Conservation (phyloP, 2,113 vertebrate genomes). For the Ictalurus furcatus region DNA sequence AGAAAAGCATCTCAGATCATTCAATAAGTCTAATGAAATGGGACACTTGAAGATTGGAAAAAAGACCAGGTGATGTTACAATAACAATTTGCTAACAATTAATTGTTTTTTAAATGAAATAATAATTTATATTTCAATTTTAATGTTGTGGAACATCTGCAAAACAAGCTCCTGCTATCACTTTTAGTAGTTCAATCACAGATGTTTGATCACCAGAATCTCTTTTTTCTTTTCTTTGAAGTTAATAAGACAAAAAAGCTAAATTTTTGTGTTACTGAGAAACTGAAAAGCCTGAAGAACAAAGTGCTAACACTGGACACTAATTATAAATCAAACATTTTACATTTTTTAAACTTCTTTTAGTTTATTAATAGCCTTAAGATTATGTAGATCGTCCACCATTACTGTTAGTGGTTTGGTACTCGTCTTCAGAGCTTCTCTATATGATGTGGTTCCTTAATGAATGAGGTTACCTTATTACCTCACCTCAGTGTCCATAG, state of each 20-base stretch:
- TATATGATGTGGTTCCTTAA: not conserved
- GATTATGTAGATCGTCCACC: not conserved
- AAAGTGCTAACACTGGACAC: not conserved
- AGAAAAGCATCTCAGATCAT: not conserved
- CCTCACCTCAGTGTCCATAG: conserved; percentile 12
- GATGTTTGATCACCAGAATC: not conserved
- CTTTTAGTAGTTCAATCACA: not conserved
- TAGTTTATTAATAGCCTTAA: not conserved
- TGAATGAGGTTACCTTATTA: conserved; percentile 15
- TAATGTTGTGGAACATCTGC: not conserved
- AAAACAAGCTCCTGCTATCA: not conserved
- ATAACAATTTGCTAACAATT: not conserved
- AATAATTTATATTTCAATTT: not conserved
- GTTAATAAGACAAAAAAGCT: not conserved
- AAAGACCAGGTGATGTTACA: not conserved
- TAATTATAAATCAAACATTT: not conserved
- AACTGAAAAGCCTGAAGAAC: not conserved
- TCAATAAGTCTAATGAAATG: not conserved
- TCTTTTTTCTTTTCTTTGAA: not conserved
- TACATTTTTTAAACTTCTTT: not conserved
- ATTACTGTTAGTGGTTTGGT: not conserved
- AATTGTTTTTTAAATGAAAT: too few species aligned
- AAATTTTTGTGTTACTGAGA: not conserved
- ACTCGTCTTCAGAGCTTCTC: not conserved
- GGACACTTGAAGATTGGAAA: not conserved